Evolutionary conservation across 2,113 vertebrate species (phyloP).

Genomic region (Proterorhinus semilunaris): DNA sequence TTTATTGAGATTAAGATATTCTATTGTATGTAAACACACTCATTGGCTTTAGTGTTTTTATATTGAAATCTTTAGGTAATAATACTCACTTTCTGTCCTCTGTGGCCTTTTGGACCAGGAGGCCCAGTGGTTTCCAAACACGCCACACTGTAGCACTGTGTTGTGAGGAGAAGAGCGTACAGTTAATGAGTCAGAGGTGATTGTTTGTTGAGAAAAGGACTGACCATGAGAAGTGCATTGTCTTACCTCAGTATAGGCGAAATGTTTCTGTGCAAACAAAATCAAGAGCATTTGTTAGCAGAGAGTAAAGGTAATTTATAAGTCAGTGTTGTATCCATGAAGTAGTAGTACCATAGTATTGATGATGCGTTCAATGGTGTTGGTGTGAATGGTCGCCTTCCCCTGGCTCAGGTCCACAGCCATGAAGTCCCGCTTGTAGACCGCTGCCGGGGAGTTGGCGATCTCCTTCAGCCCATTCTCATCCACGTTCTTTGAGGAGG

Average conservation of each 20-base stretch:
- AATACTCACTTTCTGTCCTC: conserved; percentile 75
- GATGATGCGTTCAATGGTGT: conserved; percentile 87
- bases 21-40: no score
- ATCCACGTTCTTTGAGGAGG: conserved; percentile 79
- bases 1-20: no score
- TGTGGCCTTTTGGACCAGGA: conserved; percentile 64
- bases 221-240: background rate
- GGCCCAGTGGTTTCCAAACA: conserved; percentile 69
- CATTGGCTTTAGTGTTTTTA: no score
- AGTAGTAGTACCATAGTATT: conserved; percentile 83
- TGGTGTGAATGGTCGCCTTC: conserved; percentile 37
- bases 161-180: conserved; percentile 5
- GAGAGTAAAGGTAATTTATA: background rate
- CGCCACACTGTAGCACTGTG: conserved; percentile 70
- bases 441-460: conserved; percentile 80
- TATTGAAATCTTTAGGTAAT: background rate
- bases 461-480: conserved; percentile 87
- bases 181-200: background rate
- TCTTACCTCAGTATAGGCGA: conserved; percentile 70
- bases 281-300: conserved; percentile 28
- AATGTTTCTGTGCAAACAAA: conserved; percentile 64
- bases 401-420: conserved; percentile 75
- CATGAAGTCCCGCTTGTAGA: conserved; percentile 83
- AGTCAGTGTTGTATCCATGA: background rate
- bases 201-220: background rate